Evolutionary conservation across 2,113 vertebrate genomes (phyloP), one percentile per base, ranked within the genome.

Genomic region (Corydoras sp.): DNA sequence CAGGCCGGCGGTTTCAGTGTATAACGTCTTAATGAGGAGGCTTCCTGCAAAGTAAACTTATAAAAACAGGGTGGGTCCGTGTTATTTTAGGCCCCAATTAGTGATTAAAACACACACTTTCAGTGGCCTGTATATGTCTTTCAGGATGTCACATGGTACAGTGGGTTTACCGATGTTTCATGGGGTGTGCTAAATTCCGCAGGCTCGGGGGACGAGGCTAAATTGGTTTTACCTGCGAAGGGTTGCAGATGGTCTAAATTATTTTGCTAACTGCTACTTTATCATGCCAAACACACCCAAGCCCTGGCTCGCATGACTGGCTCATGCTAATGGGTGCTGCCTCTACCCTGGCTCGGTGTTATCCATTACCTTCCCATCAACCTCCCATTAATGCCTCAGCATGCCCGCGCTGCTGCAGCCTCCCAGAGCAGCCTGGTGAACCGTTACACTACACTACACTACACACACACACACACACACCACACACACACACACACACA

Each of bases 331-430:
- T 74, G 72, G 72, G 29, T 54, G 14, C 72, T 54, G 69, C 31
- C 60, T 66, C 58, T 56, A 58, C 71, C 59, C 64, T 24, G 10
- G 51, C 68, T 71, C 63, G 50, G 59, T 68, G 68, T 77, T 71
- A 74, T 78, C 69, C 72, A 66, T 78, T 78, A 71, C 72, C 63
- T 68, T 74, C 72, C 60, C 76, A 78, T 78, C 76, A 78, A 62
- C 68, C 68, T 43, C 61, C 68, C 64, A 78, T 78, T 78, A 74
- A 78, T 78, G 72, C 76, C 68, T 55, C 58, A 56, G 74, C 74
- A 76, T 76, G 69, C 74, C 43, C 53, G 14, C 3, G 48, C 63
- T 59, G 67, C 68, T 31, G 58, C 76, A 60, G 65, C 54, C 30
- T 73, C 55, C 65, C 58, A 51, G 58, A 65, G 76, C 65, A 51